These are phyloP conservation scores for Halyomorpha halys DNA, from an alignment of 1,140 invertebrate genomes.

Conservation along the genomic window DNA sequence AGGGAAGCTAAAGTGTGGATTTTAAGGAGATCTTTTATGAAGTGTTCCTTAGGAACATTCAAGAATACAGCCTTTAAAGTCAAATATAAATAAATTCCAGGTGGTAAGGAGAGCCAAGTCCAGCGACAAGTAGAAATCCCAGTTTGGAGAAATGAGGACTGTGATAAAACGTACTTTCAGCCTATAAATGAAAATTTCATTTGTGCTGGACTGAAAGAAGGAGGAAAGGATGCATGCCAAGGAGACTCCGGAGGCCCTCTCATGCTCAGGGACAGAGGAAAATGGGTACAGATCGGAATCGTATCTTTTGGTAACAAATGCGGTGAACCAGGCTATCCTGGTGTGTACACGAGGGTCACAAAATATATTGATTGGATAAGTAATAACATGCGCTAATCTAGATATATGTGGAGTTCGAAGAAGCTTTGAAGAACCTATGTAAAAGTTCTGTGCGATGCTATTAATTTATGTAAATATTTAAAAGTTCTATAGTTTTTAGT, in stretches of 20 bases:
- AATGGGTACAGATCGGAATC: slow-evolving; percentile 78
- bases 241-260: slow-evolving; percentile 73
- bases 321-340: slow-evolving; percentile 74
- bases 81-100: slow-evolving; percentile 35
- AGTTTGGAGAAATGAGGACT: slow-evolving; percentile 84
- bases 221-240: slow-evolving; percentile 86
- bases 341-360: slow-evolving; percentile 61
- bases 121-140: slow-evolving; percentile 74
- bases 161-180: slow-evolving; percentile 81
- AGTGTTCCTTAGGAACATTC: no score
- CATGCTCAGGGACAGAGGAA: slow-evolving; percentile 61
- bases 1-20: no score
- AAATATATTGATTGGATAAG: slow-evolving; percentile 49
- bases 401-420: no score
- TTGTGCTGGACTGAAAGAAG: slow-evolving; percentile 80
- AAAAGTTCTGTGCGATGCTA: no score
- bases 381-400: background rate
- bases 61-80: no score
- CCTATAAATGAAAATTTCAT: slow-evolving; percentile 83
- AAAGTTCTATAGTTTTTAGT: no score
- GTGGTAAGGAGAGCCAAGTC: slow-evolving; percentile 70
- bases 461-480: no score
- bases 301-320: slow-evolving; percentile 88
- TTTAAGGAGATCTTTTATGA: no score
- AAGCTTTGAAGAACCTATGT: no score